Evolutionary conservation across 2,888 invertebrate genomes (phyloP).

Genomic region (Ditylenchus weischeri): DNA sequence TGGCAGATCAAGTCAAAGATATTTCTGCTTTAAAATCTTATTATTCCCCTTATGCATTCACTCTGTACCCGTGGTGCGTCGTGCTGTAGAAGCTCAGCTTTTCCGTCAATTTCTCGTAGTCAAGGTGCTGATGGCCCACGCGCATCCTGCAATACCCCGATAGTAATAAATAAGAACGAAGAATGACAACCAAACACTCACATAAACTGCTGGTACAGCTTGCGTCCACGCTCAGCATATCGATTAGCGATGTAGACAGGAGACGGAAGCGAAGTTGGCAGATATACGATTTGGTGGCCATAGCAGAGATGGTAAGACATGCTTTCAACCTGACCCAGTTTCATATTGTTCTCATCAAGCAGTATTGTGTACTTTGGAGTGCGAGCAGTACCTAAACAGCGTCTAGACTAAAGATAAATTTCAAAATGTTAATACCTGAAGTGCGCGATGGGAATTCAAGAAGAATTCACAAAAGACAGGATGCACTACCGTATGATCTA

Average conservation of each 20-base stretch:
- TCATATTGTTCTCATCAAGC: conserved; percentile 37
- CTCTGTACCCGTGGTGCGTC: too few species aligned
- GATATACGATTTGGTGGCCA: conserved; percentile 39
- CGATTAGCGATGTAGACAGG: conserved; percentile 40
- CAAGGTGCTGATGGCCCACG: too few species aligned
- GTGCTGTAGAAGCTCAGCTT: too few species aligned
- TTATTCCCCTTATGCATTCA: too few species aligned
- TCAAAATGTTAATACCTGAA: conserved; percentile 36
- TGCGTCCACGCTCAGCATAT: conserved; percentile 47
- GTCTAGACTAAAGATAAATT: conserved; percentile 33
- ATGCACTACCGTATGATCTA: conserved; percentile 41
- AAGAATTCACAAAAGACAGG: conserved; percentile 48
- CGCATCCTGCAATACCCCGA: too few species aligned
- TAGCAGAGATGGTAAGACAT: conserved; percentile 42
- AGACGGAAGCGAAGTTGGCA: conserved; percentile 21
- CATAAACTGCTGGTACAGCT: conserved; percentile 21
- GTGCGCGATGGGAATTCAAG: conserved; percentile 46
- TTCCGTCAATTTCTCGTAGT: too few species aligned
- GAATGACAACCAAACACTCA: too few species aligned
- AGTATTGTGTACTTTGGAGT: conserved; percentile 51
- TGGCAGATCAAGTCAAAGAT: too few species aligned
- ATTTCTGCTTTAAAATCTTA: too few species aligned
- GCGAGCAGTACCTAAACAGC: conserved; percentile 51
- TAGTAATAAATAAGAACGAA: too few species aligned
- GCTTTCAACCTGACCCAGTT: conserved; percentile 42